Evolutionary conservation across 2,888 invertebrate genomes (phyloP).

Genomic region (Caenorhabditis sp.): DNA sequence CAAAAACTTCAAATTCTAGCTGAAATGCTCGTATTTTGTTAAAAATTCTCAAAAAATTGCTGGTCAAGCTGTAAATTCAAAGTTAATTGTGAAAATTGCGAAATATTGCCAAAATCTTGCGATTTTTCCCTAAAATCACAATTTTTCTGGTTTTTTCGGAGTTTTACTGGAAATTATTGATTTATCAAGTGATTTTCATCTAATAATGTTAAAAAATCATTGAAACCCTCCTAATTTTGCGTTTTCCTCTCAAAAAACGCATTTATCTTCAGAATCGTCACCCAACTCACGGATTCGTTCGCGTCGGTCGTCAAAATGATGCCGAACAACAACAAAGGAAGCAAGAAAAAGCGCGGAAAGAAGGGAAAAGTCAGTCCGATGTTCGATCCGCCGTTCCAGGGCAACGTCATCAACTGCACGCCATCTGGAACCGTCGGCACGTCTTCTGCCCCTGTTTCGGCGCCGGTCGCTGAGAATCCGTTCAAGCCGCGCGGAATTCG

Average conservation of each 20-base stretch:
- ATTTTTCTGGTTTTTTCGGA: no score
- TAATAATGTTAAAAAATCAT: no score
- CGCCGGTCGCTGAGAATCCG: not conserved
- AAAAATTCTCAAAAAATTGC: no score
- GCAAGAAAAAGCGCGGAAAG: slow-evolving; percentile 43
- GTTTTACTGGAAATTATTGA: no score
- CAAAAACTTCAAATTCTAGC: no score
- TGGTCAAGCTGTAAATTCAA: no score
- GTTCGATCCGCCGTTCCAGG: slow-evolving; percentile 37
- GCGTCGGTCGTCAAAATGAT: not conserved
- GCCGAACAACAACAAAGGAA: slow-evolving; percentile 17
- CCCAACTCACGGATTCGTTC: slow-evolving; percentile 8
- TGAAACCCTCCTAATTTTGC: no score
- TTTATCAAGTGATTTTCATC: no score
- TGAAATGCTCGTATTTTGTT: no score
- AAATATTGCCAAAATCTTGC: no score
- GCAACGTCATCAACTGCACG: slow-evolving; percentile 28
- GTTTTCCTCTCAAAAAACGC: not conserved
- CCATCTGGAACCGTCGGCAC: slow-evolving; percentile 14
- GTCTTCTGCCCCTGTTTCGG: slow-evolving; percentile 2
- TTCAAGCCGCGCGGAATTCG: slow-evolving; percentile 86
- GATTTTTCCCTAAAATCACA: no score
- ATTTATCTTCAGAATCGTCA: slow-evolving; percentile 13
- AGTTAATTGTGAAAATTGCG: no score
- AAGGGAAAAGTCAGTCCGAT: slow-evolving; percentile 62